Conservation (phyloP, 2,888 invertebrate species). For the Argyra leucocephala region DNA sequence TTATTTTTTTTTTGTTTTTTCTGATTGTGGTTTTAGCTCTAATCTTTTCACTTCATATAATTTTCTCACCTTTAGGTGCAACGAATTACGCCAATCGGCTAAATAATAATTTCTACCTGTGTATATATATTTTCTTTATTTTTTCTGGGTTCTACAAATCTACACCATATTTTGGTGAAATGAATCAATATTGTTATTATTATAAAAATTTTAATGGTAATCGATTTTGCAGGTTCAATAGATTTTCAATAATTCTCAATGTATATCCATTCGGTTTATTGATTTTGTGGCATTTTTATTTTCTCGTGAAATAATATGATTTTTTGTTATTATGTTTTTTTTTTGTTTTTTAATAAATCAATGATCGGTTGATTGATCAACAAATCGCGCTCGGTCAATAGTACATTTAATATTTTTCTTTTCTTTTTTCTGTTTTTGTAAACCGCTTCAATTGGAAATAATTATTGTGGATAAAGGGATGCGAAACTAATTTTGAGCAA, state of each 20-base stretch:
- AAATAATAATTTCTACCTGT: constrained; percentile 5
- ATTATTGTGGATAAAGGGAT: too few species aligned
- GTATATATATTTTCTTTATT: background rate
- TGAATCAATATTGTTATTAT: constrained; percentile 4
- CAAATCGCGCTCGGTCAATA: background rate
- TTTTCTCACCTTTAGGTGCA: constrained; percentile 19
- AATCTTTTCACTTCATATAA: constrained; percentile 17
- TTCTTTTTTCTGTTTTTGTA: too few species aligned
- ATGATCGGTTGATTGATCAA: background rate
- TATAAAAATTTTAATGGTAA: background rate
- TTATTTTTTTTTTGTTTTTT: background rate
- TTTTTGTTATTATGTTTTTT: too few species aligned
- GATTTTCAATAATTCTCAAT: background rate
- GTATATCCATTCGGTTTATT: background rate
- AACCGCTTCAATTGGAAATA: too few species aligned
- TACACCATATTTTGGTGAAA: background rate
- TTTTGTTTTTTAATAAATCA: too few species aligned
- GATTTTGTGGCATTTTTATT: background rate
- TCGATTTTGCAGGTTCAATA: constrained; percentile 1
- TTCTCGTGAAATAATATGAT: background rate
- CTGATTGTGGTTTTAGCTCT: constrained; percentile 16
- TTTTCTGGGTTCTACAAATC: background rate
- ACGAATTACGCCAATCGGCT: constrained; percentile 15
- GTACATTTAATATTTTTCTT: too few species aligned
- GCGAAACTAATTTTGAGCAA: too few species aligned